Base-by-base conservation (phyloP, 2,888 invertebrate species). In the Xestia sexstrigata region DNA sequence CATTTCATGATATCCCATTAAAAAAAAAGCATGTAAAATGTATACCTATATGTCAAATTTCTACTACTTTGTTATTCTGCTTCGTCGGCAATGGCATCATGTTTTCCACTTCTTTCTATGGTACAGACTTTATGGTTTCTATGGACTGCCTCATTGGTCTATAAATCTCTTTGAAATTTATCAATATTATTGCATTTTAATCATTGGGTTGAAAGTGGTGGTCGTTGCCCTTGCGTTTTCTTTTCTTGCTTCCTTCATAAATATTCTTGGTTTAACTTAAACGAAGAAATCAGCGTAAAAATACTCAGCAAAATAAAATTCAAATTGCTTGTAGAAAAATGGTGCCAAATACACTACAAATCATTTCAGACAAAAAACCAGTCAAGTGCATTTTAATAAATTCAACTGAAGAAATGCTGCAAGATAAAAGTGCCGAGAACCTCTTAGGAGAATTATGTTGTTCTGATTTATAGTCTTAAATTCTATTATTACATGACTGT, bases 351-450 rank as follows among this genome's bases (percentile, higher is more conserved):
- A 74, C 70, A 83, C 88, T 73, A 90, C 89, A 91, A 91, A 91
- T 90, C 90, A 89, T 87, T 75, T 74, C 47, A 47, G 74, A 81
- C 72, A 74, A 74, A 85, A 89, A 88, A 83, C 78, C 87, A 86
- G 85, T 89, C 88, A 89, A 91, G 89, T 81, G 84, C 90, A 90
- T 91, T 92, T 89, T 90, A 90, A 92, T 92, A 91, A 91, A 90
- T 92, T 90, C 89, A 83, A 84, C 79, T 52, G 73, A 76, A 81
- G 81, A 82, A 83, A 74, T 77, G 81, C 76, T 63, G 62, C n/a
- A 62, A 76, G 77, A 66, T 84, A 79, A 84, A 80, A 73, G 69
- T 74, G 42, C 45, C 45, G 42, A 75, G 58, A 17, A 26, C 58
- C 71, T 72, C 70, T 83, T 60, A 30, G n/a, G 47, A 62, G 65